Conservation (phyloP, 1,140 invertebrate species). For the Sitobion miscanthi region DNA sequence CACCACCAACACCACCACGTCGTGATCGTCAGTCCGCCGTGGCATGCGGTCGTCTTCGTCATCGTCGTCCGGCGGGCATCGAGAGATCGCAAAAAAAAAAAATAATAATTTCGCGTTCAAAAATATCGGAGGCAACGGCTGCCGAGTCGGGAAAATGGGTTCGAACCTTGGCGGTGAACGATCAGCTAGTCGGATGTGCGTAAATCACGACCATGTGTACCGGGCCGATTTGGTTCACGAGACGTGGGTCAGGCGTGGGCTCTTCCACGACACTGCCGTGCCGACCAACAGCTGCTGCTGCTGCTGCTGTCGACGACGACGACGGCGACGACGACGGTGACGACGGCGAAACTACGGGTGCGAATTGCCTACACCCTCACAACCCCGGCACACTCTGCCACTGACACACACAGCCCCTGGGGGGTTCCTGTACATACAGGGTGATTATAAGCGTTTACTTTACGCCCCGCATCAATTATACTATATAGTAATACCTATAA, state of each 20-base stretch:
- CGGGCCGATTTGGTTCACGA: neutral
- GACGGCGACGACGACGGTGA: no score
- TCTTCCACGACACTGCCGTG: constrained; percentile 1
- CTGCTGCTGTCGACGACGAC: neutral
- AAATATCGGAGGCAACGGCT: neutral
- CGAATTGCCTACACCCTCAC: neutral
- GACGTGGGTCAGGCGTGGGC: neutral
- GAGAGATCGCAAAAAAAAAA: neutral
- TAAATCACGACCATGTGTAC: neutral
- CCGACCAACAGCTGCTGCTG: neutral
- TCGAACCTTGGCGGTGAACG: neutral
- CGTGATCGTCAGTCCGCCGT: neutral
- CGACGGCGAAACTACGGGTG: neutral
- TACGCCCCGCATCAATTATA: no score
- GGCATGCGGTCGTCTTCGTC: neutral
- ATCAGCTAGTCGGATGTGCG: neutral
- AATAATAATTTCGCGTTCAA: neutral
- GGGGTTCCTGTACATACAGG: neutral
- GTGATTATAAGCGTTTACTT: neutral
- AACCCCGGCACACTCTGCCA: neutral
- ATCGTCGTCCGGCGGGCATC: neutral
- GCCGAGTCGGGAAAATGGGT: neutral
- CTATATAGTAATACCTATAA: no score
- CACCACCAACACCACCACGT: constrained; percentile 28
- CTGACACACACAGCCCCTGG: neutral